Conservation (phyloP, 2,113 vertebrate species). For the Psilopogon haemacephalus region DNA sequence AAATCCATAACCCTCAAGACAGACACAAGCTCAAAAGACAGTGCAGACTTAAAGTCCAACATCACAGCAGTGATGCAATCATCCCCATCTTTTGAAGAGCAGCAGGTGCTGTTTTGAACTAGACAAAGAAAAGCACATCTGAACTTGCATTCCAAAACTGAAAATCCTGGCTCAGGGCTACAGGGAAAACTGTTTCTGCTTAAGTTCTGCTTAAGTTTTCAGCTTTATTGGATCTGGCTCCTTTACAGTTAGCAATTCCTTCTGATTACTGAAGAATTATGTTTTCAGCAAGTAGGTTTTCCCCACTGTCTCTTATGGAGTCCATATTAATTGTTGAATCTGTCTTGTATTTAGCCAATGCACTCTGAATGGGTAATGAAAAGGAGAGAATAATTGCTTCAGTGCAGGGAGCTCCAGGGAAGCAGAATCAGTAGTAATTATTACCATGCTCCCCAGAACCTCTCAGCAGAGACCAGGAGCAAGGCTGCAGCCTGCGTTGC, state of each 20-base stretch:
- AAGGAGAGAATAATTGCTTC: background rate
- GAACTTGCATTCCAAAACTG: background rate
- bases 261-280: background rate
- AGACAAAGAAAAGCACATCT: background rate
- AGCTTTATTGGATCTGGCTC: background rate
- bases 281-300: constrained; percentile 24
- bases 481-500: background rate
- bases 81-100: background rate
- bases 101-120: background rate
- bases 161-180: background rate
- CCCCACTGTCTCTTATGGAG: background rate
- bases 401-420: background rate
- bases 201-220: background rate
- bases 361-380: background rate
- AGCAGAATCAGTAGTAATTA: background rate
- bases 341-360: background rate
- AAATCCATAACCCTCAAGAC: background rate
- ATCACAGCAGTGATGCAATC: background rate
- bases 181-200: background rate
- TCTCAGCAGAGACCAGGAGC: fast-evolving
- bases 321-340: background rate
- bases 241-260: background rate
- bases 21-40: background rate
- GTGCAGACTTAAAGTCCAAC: background rate
- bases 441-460: background rate